phyloP scores from a whole-genome alignment of 2,888 invertebrate species.

The Eupithecia subfuscata region DNA sequence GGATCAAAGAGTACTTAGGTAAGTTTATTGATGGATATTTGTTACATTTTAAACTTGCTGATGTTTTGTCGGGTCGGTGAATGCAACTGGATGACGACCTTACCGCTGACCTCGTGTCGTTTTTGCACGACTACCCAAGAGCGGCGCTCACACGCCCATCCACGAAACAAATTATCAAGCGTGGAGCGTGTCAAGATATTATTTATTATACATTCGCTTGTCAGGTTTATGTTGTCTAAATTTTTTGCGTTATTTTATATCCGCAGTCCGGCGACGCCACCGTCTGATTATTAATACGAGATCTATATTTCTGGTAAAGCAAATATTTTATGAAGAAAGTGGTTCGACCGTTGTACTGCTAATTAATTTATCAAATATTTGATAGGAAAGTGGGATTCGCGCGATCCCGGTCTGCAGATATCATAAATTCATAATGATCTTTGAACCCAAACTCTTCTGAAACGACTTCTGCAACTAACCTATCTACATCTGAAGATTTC shows the following conservation, averaged over 20 bases:
- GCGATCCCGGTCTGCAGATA: neutral
- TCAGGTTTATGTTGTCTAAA: constrained; percentile 30
- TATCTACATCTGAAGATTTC: neutral
- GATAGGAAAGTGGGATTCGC: neutral
- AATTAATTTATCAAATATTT: neutral
- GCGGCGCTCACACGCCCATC: constrained; percentile 50
- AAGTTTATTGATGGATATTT: constrained; percentile 58
- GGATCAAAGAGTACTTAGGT: constrained; percentile 88
- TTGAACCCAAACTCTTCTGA: neutral
- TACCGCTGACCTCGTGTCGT: constrained; percentile 60
- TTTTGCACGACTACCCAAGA: constrained; percentile 63
- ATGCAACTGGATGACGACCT: constrained; percentile 56
- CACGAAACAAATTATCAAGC: constrained; percentile 35
- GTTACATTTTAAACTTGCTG: neutral
- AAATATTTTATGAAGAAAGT: constrained; percentile 18
- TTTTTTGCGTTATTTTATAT: constrained; percentile 32
- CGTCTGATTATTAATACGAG: constrained; percentile 15
- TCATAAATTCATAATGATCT: neutral
- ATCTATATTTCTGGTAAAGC: constrained; percentile 18
- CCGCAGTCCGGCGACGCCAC: constrained; percentile 17
- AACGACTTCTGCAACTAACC: neutral
- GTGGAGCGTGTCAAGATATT: constrained; percentile 27
- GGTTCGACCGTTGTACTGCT: neutral
- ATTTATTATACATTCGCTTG: constrained; percentile 34
- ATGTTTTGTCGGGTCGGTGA: constrained; percentile 39